Conservation (phyloP, 1,140 invertebrate species). For the Brachionus plicatilis region DNA sequence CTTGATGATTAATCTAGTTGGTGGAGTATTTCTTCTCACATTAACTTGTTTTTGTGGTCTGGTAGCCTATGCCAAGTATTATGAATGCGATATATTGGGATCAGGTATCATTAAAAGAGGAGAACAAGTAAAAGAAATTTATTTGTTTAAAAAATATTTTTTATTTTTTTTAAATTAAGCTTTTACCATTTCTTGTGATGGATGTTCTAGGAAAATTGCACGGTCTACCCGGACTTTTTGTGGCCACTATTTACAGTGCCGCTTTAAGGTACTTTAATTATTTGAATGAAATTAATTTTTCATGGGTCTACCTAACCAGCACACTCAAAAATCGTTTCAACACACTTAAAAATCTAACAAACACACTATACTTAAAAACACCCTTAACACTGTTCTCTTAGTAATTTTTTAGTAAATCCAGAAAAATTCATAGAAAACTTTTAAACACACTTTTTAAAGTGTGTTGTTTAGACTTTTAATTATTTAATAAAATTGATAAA, state of each 20-base stretch:
- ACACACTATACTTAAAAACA: too few species aligned
- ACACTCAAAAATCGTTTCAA: too few species aligned
- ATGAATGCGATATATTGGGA: conserved; percentile 42
- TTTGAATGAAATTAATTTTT: too few species aligned
- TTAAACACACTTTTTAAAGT: too few species aligned
- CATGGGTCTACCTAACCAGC: too few species aligned
- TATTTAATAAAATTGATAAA: too few species aligned
- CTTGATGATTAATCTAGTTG: conserved; percentile 76
- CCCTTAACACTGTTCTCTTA: too few species aligned
- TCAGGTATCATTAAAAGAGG: background rate
- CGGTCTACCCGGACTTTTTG: conserved; percentile 78
- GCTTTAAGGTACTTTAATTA: conserved; percentile 64
- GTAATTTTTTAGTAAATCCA: too few species aligned
- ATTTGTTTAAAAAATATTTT: background rate
- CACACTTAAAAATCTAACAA: too few species aligned
- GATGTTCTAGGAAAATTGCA: conserved; percentile 67
- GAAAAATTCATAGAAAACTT: too few species aligned
- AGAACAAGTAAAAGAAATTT: conserved; percentile 51
- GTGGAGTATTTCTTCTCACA: conserved; percentile 61
- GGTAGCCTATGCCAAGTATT: conserved; percentile 41
- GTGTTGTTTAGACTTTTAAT: too few species aligned
- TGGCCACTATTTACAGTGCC: conserved; percentile 77
- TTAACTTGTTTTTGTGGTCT: conserved; percentile 40
- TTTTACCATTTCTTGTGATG: conserved; percentile 77
- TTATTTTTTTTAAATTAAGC: conserved; percentile 41